phyloP scores from a whole-genome alignment of 2,113 vertebrate genomes.

The Mustela lutreola region DNA sequence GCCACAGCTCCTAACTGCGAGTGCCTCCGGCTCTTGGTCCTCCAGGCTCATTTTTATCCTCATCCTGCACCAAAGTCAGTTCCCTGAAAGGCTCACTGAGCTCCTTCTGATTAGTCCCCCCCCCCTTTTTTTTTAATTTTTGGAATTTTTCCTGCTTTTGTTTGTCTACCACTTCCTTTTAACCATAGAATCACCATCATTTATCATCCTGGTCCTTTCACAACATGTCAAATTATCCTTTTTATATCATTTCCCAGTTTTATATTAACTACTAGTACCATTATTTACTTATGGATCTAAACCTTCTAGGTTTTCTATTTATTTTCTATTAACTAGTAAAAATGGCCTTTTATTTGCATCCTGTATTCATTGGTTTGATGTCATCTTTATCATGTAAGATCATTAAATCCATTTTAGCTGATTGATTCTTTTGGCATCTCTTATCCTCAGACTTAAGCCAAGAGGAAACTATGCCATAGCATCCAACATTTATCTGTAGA shows the following conservation, averaged over 20 bases:
- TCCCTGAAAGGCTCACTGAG: too few species aligned
- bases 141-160: neutral
- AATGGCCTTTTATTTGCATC: neutral
- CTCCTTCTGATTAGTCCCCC: neutral
- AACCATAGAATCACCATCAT: neutral
- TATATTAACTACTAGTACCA: neutral
- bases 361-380: neutral
- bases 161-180: neutral
- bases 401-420: slow-evolving; percentile 59
- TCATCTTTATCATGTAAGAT: slow-evolving; percentile 53
- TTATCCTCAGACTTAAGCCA: slow-evolving; percentile 45
- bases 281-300: neutral
- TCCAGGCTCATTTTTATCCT: neutral
- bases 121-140: neutral
- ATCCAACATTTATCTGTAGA: neutral
- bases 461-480: neutral
- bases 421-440: slow-evolving; percentile 35
- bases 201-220: neutral
- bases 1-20: neutral
- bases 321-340: neutral
- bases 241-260: neutral
- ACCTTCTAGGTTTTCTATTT: neutral
- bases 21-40: fast-evolving
- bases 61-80: neutral
- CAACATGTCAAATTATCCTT: neutral